Evolutionary conservation across 1,140 invertebrate genomes (phyloP), one percentile per base, ranked within the genome.

Genomic region (Aporrectodea caliginosa): DNA sequence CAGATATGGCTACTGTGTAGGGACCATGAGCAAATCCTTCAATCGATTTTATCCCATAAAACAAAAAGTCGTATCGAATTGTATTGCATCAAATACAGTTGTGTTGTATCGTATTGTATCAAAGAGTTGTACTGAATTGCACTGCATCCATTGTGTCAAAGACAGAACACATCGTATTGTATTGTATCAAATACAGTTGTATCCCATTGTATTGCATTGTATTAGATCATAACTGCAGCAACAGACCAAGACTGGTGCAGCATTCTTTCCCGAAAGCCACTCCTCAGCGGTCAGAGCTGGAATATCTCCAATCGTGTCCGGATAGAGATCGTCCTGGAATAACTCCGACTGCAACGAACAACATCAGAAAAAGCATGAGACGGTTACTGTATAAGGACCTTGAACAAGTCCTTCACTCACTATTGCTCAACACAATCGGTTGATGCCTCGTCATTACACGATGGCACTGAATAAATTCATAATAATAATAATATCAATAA

Each of bases 251-350:
- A 96, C 87, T 6, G 97, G 97, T 81, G 95, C 94, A 1, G 92
- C 93, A 89, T 98, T 93, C 77, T 85, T 85, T 22, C 95, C 96
- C 33, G 87, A 89, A 78, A 95, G 91, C 96, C 97, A 99, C 88
- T 98, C 96, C 85, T 97, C 96, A 2, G 96, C 96, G 0, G 94
- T 93, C 68, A 96, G 90, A 2, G 95, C 93, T 33, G 96, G 92
- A 43, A 92, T 92, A 84, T 98, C 95, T 30, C 94, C 93, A 0
- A 94, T 88, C 22, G 97, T 98, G 89, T 99, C 96, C 0, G 97
- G 97, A 90, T 98, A 99, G 73, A 99, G 90, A 90, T 99, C 97
- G 90, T 98, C 96, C 92, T 99, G 97, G 90, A 98, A 99, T 78
- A 98, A 90, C 88, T 98, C 97, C 79, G 97, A 98, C 93, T 76